A percentile compares a stretch with the other conserved stretches of the same genome.
Evolutionary conservation across 2,888 invertebrate species (phyloP).

Genomic region (Coronaproctus castanopsis): DNA sequence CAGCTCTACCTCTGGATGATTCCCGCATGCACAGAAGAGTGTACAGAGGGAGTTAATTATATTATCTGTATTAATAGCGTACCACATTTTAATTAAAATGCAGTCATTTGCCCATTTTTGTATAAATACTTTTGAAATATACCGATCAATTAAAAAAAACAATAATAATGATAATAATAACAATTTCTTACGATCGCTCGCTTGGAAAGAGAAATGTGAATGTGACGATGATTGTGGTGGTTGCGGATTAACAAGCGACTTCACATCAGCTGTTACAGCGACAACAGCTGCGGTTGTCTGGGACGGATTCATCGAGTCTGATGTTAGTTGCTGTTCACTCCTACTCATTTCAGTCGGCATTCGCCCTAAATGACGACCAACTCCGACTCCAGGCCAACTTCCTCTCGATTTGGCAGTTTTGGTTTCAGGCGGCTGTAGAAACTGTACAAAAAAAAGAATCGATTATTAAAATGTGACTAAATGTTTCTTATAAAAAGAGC

Average conservation of each 20-base stretch:
- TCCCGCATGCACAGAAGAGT: too few species aligned
- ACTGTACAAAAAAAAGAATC: constrained; percentile 14
- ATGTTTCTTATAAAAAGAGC: too few species aligned
- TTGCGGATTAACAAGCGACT: neutral
- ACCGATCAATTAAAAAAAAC: too few species aligned
- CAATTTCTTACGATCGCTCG: neutral
- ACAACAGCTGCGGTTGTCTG: neutral
- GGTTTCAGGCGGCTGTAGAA: constrained; percentile 37
- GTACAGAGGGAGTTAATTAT: too few species aligned
- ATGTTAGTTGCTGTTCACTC: constrained; percentile 49
- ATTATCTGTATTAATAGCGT: too few species aligned
- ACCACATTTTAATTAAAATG: too few species aligned
- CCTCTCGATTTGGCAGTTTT: constrained; percentile 58
- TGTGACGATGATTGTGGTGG: neutral
- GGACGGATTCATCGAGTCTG: constrained; percentile 4
- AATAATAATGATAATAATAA: too few species aligned
- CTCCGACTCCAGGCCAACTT: constrained; percentile 66
- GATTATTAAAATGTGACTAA: too few species aligned
- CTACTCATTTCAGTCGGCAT: constrained; percentile 52
- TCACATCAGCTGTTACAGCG: neutral
- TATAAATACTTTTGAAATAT: too few species aligned
- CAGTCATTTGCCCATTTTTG: too few species aligned
- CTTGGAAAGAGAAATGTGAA: neutral
- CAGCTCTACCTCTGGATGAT: too few species aligned
- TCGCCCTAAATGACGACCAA: constrained; percentile 22